Percentiles rank a stretch among this genome's conserved stretches.
Conservation (phyloP, 30 jellyfish, hydroid and myxozoan genomes). For the Sanderia malayensis region DNA sequence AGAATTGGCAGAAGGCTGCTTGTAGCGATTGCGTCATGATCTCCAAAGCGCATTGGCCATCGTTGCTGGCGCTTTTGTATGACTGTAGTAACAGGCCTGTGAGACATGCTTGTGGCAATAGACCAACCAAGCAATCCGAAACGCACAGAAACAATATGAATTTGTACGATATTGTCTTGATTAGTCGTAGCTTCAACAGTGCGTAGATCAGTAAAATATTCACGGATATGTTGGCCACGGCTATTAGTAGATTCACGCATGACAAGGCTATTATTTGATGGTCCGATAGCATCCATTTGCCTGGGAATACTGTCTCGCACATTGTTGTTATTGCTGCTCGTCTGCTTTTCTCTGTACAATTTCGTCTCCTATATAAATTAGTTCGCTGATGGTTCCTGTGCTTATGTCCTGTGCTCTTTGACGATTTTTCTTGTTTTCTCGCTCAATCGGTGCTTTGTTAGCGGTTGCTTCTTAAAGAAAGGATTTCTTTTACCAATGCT, state of each 20-base stretch:
- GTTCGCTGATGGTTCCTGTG: no score
- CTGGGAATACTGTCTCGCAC: constrained; percentile 47
- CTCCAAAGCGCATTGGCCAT: constrained; percentile 26
- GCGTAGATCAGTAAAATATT: constrained; percentile 36
- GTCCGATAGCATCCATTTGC: not conserved
- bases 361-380: no score
- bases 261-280: constrained; percentile 19
- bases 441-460: no score
- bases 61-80: not conserved
- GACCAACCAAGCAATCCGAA: constrained; percentile 50
- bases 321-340: no score
- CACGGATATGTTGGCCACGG: constrained; percentile 17
- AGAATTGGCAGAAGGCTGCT: constrained; percentile 45
- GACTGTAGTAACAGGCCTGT: constrained; percentile 25
- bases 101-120: constrained; percentile 23
- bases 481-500: no score
- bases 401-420: no score
- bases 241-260: constrained; percentile 21
- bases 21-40: constrained; percentile 44
- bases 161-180: constrained; percentile 36
- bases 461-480: no score
- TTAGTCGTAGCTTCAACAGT: constrained; percentile 39
- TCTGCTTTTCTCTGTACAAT: no score
- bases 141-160: constrained; percentile 36
- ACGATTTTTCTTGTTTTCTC: no score